Evolutionary conservation across 2,888 invertebrate genomes (phyloP), one percentile per base, ranked within the genome.

Genomic region (Camponotus fellah): DNA sequence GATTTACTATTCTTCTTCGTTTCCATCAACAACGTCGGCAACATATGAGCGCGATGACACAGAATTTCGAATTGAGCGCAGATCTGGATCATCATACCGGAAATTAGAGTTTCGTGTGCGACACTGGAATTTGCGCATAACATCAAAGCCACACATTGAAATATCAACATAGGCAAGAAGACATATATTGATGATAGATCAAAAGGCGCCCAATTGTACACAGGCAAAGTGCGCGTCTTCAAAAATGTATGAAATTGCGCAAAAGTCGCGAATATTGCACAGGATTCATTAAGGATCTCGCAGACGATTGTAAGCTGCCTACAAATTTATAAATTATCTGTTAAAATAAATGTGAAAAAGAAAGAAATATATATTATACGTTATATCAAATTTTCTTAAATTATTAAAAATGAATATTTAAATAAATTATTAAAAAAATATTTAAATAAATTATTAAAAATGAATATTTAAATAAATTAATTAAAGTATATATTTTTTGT

Each of bases 11-110:
- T 49, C 10, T 40, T 64, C 37, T 37, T 37, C 0, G 62, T 46
- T 12, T 71, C 43, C 5, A 9, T 12, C 32, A 68, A 10, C 68
- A 68, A 49, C 4, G 9, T 17, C 49, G 68, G 68, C 10, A 68
- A 68, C 9, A 49, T 17, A 49, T 49, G 46, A 46, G 49, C 32
- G 8, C 91, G 86, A 71, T 84, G 37, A 65, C 88, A 89, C 14
- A 92, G 81, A 12, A 92, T 88, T 56, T 91, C 90, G 21, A 92
- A 85, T 66, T 92, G 91, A 3, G 91, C 83, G 53, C 92, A 91
- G n/a, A 86, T 88, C 43, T 90, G 87, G 8, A 89, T 68, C 62
- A 90, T 72, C 3, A 89, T 75, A 5, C 87, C 86, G 8, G 88
- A 84, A 3, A 92, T 88, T 10, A 92, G 66, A 5, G 91, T 91